phyloP scores from a whole-genome alignment of 2,797 vertebrate species.

The Yasuhikotakia modesta region DNA sequence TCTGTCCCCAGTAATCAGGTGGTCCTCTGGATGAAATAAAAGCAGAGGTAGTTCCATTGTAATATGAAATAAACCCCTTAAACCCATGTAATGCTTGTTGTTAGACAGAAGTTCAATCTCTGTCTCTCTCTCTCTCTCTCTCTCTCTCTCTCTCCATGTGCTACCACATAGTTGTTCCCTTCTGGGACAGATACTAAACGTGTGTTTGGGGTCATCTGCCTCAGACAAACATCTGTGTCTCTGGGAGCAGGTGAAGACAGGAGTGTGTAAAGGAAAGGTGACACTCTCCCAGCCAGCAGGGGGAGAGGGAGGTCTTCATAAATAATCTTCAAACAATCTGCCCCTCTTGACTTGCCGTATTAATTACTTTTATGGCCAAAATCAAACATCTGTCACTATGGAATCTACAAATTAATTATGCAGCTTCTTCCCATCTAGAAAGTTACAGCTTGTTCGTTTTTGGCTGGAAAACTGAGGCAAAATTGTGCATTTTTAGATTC shows the following conservation, averaged over 20 bases:
- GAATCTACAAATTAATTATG: conserved; percentile 86
- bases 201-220: conserved; percentile 60
- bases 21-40: conserved; percentile 26
- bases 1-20: conserved; percentile 47
- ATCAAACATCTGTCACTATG: conserved; percentile 84
- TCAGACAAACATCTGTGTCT: conserved; percentile 75
- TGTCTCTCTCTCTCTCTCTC: conserved; percentile 28
- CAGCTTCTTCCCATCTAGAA: conserved; percentile 78
- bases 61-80: conserved; percentile 49
- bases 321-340: conserved; percentile 85
- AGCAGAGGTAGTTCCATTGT: conserved; percentile 39
- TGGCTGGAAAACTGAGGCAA: conserved; percentile 57
- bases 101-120: conserved; percentile 38
- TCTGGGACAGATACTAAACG: conserved; percentile 53
- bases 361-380: conserved; percentile 84
- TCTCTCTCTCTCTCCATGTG: conserved; percentile 16
- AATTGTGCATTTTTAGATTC: conserved; percentile 12
- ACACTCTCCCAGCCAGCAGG: conserved; percentile 59
- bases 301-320: conserved; percentile 78
- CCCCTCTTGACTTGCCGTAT: conserved; percentile 74
- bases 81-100: conserved; percentile 41
- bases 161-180: conserved; percentile 41
- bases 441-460: conserved; percentile 62
- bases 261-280: conserved; percentile 59
- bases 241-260: conserved; percentile 74